Percentiles rank a stretch among this genome's conserved stretches.
phyloP scores from a whole-genome alignment of 2,888 invertebrate genomes.

The Apamea epomidion region DNA sequence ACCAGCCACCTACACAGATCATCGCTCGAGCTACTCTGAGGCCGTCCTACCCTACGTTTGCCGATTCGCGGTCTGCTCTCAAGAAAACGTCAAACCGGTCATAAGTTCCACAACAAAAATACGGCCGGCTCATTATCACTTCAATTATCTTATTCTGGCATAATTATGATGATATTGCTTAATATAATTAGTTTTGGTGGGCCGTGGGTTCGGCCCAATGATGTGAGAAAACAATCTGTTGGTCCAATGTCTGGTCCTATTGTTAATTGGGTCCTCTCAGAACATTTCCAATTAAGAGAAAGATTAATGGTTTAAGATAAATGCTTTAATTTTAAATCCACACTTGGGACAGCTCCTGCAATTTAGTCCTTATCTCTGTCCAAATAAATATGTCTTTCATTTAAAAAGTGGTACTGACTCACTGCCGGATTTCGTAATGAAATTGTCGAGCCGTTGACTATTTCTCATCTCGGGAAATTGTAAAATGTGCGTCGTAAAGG shows the following conservation, averaged over 20 bases:
- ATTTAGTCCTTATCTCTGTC: not conserved
- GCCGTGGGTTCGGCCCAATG: not conserved
- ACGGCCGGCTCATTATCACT: not conserved
- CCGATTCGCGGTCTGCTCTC: not conserved
- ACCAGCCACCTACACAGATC: not conserved
- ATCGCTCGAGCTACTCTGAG: not conserved
- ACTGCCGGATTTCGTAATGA: conserved; percentile 5
- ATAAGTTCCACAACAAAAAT: not conserved
- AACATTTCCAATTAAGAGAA: conserved; percentile 35
- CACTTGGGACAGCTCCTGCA: no score
- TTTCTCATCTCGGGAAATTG: conserved; percentile 36
- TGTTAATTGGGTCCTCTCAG: conserved; percentile 16
- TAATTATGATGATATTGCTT: not conserved
- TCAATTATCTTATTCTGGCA: not conserved
- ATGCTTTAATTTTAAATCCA: conserved; percentile 10
- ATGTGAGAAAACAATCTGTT: conserved; percentile 9
- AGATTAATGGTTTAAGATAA: conserved; percentile 23
- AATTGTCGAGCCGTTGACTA: not conserved
- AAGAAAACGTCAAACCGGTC: not conserved
- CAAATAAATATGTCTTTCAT: conserved; percentile 9
- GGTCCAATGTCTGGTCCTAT: not conserved
- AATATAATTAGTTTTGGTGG: not conserved
- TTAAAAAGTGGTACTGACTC: not conserved
- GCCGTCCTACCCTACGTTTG: no score
- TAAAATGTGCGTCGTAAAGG: conserved; percentile 14